Conservation (phyloP, 2,113 vertebrate species). For the Bungarus multicinctus region DNA sequence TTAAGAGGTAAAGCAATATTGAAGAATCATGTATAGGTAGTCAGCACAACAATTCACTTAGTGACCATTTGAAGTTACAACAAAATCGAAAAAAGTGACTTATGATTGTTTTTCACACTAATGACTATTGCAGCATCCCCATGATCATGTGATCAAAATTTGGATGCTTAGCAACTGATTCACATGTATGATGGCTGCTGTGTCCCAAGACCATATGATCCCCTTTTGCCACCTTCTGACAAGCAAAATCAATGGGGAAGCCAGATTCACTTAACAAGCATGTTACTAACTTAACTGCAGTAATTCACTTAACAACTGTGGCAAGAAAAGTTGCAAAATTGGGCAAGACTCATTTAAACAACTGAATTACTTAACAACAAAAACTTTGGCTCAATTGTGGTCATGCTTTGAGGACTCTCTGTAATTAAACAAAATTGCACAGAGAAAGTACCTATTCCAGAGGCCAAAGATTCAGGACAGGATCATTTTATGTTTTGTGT, state of each 20-base stretch:
- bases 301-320: too few species aligned
- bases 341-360: background rate
- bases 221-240: background rate
- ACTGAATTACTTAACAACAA: background rate
- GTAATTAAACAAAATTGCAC: background rate
- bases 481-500: background rate
- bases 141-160: background rate
- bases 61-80: background rate
- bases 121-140: background rate
- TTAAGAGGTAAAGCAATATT: background rate
- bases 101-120: background rate
- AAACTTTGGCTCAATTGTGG: background rate
- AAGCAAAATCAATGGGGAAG: background rate
- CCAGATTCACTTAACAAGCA: background rate
- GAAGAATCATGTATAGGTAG: background rate
- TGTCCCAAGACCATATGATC: background rate
- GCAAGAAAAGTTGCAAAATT: too few species aligned
- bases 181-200: background rate
- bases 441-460: background rate
- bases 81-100: background rate
- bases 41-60: background rate
- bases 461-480: background rate
- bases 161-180: background rate
- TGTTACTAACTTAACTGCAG: too few species aligned
- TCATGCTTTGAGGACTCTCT: background rate